These are phyloP conservation scores for fruit fly (Drosophila melanogaster) DNA, from an alignment of 1,140 invertebrate species.

Conservation along the genomic window DNA sequence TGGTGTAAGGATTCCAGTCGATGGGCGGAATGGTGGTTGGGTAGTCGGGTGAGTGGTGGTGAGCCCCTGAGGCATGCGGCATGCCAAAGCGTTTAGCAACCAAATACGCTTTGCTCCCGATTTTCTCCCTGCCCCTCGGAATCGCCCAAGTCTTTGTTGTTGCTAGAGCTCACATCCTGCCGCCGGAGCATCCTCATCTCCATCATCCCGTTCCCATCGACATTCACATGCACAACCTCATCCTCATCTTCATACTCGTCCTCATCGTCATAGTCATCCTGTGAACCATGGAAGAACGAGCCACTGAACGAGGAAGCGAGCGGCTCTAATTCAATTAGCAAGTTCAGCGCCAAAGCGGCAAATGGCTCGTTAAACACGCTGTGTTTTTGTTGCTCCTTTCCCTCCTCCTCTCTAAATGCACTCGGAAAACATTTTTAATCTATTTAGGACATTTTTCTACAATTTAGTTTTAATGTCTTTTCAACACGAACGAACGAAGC, in stretches of 20 bases:
- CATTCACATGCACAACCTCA: constrained; percentile 8
- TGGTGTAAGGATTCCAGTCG: constrained; percentile 11
- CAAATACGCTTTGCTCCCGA: constrained; percentile 53
- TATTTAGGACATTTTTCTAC: not conserved
- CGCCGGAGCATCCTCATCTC: constrained; percentile 35
- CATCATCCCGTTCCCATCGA: constrained; percentile 7
- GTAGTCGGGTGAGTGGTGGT: constrained; percentile 12
- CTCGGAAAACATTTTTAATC: not conserved
- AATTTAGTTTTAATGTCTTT: not conserved
- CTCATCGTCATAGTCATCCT: not conserved
- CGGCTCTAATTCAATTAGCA: constrained; percentile 79
- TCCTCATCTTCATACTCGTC: not conserved
- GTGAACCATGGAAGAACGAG: constrained; percentile 32
- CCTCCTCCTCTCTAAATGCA: constrained; percentile 1
- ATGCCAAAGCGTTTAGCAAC: constrained; percentile 76
- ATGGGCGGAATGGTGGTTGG: constrained; percentile 8
- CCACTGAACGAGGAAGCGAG: constrained; percentile 46
- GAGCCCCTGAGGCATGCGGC: constrained; percentile 61
- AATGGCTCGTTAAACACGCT: constrained; percentile 82
- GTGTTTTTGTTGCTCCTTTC: constrained; percentile 49
- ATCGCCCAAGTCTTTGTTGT: constrained; percentile 14
- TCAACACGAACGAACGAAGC: too few species aligned
- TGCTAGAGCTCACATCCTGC: constrained; percentile 49
- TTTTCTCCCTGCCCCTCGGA: constrained; percentile 7
- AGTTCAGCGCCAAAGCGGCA: constrained; percentile 80